A percentile compares a stretch with the other conserved stretches of the same genome.
Conservation (phyloP, 2,113 vertebrate species). For the Gavialis gangeticus region DNA sequence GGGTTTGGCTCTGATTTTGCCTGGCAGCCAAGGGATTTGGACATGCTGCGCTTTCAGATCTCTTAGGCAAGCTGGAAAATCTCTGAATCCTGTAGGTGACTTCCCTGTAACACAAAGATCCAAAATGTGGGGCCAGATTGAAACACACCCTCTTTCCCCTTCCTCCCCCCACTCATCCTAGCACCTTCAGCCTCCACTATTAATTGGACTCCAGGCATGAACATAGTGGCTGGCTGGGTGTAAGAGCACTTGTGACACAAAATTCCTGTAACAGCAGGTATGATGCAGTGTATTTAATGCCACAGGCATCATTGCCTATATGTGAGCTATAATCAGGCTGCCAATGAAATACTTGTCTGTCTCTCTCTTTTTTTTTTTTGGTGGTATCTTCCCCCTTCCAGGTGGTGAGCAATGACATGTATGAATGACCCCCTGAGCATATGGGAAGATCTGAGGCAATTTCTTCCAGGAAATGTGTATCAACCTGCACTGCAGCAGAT, state of each 20-base stretch:
- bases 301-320: background rate
- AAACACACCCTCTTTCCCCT: background rate
- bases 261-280: background rate
- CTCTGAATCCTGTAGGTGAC: background rate
- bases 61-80: conserved; percentile 44
- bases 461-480: background rate
- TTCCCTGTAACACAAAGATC: background rate
- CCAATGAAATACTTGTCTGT: background rate
- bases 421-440: background rate
- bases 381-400: background rate
- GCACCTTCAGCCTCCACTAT: background rate
- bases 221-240: background rate
- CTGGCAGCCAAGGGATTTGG: background rate
- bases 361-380: background rate
- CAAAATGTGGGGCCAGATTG: background rate
- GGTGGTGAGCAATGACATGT: background rate
- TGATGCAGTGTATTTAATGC: background rate
- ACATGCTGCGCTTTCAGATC: conserved; percentile 42
- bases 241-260: background rate
- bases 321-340: background rate
- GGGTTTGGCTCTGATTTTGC: conserved; percentile 50
- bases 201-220: background rate
- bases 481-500: background rate
- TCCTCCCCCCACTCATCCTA: background rate
- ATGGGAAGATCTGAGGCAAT: background rate